phyloP scores from a whole-genome alignment of 2,888 invertebrate species.

The Osedax fenrisi region DNA sequence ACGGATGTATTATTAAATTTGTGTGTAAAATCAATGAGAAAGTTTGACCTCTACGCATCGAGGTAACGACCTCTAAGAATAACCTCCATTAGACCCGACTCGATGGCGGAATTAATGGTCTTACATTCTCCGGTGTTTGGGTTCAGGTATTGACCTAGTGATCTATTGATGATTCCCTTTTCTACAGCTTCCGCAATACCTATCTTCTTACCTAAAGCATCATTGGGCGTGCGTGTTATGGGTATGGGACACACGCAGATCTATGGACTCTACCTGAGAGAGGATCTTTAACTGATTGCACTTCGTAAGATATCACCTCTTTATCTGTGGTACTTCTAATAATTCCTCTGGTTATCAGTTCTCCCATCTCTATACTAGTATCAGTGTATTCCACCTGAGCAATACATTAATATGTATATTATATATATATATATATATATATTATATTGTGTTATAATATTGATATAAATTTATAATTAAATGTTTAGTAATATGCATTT shows the following conservation, averaged over 20 bases:
- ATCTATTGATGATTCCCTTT: slow-evolving; percentile 33
- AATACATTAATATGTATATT: too few relatives aligned
- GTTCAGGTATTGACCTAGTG: slow-evolving; percentile 33
- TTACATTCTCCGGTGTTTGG: slow-evolving; percentile 33
- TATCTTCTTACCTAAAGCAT: slow-evolving; percentile 19
- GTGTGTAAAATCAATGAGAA: too few relatives aligned
- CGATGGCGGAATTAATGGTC: slow-evolving; percentile 35
- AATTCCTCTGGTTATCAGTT: slow-evolving; percentile 34
- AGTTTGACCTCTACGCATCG: too few relatives aligned
- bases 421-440: too few relatives aligned
- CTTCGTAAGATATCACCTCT: slow-evolving; percentile 35
- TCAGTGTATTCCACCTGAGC: slow-evolving; percentile 35
- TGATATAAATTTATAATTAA: too few relatives aligned
- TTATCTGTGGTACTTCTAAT: slow-evolving; percentile 34
- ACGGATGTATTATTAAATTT: too few relatives aligned
- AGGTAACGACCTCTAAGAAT: too few relatives aligned
- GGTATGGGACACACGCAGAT: too few relatives aligned
- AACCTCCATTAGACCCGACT: slow-evolving; percentile 34
- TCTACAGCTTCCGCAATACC: slow-evolving; percentile 32
- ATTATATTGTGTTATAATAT: too few relatives aligned
- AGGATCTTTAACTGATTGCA: slow-evolving; percentile 34
- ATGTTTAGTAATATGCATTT: too few relatives aligned
- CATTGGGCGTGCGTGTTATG: too few relatives aligned
- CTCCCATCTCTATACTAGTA: slow-evolving; percentile 34
- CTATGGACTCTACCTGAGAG: slow-evolving; percentile 26